Evolutionary conservation across 2,797 vertebrate genomes (phyloP), one percentile per base, ranked within the genome.

Genomic region (Amphiprion clarkii): DNA sequence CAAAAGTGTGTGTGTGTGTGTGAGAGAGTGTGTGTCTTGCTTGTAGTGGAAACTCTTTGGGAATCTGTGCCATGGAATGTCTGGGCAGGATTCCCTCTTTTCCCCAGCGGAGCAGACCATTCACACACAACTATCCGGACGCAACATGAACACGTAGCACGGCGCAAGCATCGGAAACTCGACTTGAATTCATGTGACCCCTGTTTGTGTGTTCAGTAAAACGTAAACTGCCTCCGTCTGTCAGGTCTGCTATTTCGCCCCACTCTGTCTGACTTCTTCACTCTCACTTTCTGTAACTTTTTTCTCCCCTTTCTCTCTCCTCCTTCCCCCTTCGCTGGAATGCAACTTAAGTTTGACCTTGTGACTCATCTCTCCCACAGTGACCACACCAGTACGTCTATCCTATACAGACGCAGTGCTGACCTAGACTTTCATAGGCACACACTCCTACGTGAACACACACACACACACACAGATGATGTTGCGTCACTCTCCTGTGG

Each of bases 311-410:
- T 49, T 56, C 29, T 71, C 62, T 66, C 52, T 73, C 72, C 78
- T 42, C 82, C 85, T 84, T 81, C 58, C 76, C 51, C 44, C 55
- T 70, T 83, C 53, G 13, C 46, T 81, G 89, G 87, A 92, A 92
- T 91, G 79, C 83, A 84, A 89, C 86, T 92, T 82, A 62, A 60
- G 75, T 49, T 77, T 88, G 87, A 94, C 92, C 93, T 83, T 59
- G 67, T 94, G 93, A 94, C 78, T 94, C 92, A 94, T 91, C 79
- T 84, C 86, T 92, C 89, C 93, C 85, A 91, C 91, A 84, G 82
- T 92, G 90, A 93, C 92, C 94, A 85, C 85, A 89, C 68, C 86
- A 88, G 61, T 36, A 33, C 76, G 73, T 83, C 76, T 76, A 61
- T 84, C 62, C 82, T 73, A 66, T 70, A 71, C 76, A 79, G 83